Conservation (phyloP, 2,888 invertebrate species). For the Nomada ferruginata region DNA sequence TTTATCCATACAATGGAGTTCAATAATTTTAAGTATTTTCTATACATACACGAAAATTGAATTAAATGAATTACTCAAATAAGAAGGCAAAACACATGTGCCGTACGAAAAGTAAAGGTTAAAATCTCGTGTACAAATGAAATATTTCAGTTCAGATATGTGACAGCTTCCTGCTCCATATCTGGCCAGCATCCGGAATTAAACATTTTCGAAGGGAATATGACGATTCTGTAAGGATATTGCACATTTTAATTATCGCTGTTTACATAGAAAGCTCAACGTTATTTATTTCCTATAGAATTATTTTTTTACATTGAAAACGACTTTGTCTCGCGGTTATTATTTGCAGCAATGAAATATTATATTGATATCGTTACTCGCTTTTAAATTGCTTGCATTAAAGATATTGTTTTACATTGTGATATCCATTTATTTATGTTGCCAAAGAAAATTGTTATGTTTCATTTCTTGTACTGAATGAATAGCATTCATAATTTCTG, state of each 20-base stretch:
- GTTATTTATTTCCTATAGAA: not conserved
- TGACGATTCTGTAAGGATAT: slow-evolving; percentile 42
- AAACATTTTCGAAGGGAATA: slow-evolving; percentile 26
- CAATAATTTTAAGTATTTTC: not conserved
- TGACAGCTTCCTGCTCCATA: slow-evolving; percentile 40
- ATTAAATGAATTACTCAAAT: slow-evolving; percentile 16
- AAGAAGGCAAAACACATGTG: not conserved
- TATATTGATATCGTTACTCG: not conserved
- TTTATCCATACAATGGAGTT: slow-evolving; percentile 2
- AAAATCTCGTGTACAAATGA: slow-evolving; percentile 12
- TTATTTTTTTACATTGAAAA: slow-evolving; percentile 7
- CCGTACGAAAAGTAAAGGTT: slow-evolving; percentile 14
- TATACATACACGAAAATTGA: slow-evolving; percentile 1
- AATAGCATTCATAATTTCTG: not conserved
- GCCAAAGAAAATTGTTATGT: not conserved
- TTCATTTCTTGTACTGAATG: not conserved
- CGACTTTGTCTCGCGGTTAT: slow-evolving; percentile 1
- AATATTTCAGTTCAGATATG: slow-evolving; percentile 20
- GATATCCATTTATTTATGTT: not conserved
- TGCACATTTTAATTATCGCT: slow-evolving; percentile 7
- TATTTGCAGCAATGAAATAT: not conserved
- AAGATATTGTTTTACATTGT: not conserved
- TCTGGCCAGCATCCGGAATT: slow-evolving; percentile 48
- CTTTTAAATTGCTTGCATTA: not conserved
- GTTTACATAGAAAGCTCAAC: slow-evolving; percentile 1